Evolutionary conservation across 2,888 invertebrate genomes (phyloP).

Genomic region (Nebria salina): DNA sequence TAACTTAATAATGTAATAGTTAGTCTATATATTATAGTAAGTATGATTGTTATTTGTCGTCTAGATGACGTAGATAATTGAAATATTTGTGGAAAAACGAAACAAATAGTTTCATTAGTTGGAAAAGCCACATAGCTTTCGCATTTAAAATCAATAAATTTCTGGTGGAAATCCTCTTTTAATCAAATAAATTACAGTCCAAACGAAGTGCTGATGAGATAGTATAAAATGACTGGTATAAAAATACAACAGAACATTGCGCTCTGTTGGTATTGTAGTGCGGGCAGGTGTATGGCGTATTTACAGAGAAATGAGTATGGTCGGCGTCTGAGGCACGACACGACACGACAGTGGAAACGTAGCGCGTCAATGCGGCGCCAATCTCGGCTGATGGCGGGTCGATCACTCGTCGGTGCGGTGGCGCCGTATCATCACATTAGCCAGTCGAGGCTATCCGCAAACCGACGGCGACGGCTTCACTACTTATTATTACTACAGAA

Average conservation of each 20-base stretch:
- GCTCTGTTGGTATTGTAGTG: background rate
- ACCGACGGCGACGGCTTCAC: background rate
- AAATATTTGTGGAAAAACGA: too few relatives aligned
- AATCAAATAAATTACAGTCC: background rate
- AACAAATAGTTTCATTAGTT: too few relatives aligned
- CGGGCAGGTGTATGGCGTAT: background rate
- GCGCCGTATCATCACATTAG: constrained; percentile 22
- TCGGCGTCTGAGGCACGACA: constrained; percentile 9
- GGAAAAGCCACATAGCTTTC: background rate
- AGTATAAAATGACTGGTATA: background rate
- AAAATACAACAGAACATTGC: background rate
- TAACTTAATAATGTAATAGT: too few relatives aligned
- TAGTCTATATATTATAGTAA: too few relatives aligned
- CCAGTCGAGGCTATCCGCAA: constrained; percentile 7
- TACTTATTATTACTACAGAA: background rate
- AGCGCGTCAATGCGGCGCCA: constrained; percentile 15
- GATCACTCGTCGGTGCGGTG: constrained; percentile 12
- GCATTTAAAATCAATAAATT: background rate
- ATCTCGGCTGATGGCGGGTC: constrained; percentile 19
- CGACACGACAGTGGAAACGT: background rate
- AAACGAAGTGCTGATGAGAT: background rate
- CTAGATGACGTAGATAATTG: too few relatives aligned
- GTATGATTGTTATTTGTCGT: too few relatives aligned
- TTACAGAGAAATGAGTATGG: background rate
- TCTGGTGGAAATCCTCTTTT: background rate